Conservation (phyloP, 2,888 invertebrate genomes). For the Ormyrus nitidulus region DNA sequence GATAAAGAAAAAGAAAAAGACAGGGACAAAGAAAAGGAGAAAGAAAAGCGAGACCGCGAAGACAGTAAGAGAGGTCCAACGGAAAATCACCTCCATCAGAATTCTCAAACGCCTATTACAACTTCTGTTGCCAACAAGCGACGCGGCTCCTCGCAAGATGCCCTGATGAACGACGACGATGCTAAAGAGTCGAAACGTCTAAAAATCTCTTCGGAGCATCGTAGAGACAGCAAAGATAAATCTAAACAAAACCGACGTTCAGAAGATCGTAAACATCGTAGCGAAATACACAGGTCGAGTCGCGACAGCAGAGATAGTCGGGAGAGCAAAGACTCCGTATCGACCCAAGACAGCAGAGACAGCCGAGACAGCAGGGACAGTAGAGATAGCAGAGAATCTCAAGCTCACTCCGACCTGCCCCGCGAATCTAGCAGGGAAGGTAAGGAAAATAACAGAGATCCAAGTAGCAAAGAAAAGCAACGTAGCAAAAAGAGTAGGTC, state of each 20-base stretch:
- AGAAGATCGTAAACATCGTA: constrained; percentile 72
- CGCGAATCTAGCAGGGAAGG: constrained; percentile 64
- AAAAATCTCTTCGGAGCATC: constrained; percentile 78
- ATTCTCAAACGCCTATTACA: constrained; percentile 74
- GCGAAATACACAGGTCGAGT: constrained; percentile 73
- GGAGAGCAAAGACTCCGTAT: constrained; percentile 65
- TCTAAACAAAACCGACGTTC: constrained; percentile 71
- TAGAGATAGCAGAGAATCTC: constrained; percentile 66
- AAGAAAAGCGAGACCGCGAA: constrained; percentile 70
- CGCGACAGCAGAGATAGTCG: constrained; percentile 70
- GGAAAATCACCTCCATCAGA: constrained; percentile 70
- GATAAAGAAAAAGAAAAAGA: constrained; percentile 73
- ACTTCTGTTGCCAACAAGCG: constrained; percentile 83
- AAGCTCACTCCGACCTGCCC: constrained; percentile 55
- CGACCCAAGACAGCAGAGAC: constrained; percentile 66
- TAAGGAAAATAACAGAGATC: constrained; percentile 73
- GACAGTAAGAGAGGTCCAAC: constrained; percentile 67
- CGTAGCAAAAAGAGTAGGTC: constrained; percentile 64
- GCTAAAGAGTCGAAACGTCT: constrained; percentile 80
- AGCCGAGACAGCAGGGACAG: constrained; percentile 70
- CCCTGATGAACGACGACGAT: constrained; percentile 77
- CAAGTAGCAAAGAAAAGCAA: constrained; percentile 68
- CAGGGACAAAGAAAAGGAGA: constrained; percentile 69
- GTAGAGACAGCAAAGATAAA: constrained; percentile 85
- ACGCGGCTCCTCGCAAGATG: constrained; percentile 87